Evolutionary conservation across 1,140 invertebrate species (phyloP).

Genomic region (Drosophila tsacasi): DNA sequence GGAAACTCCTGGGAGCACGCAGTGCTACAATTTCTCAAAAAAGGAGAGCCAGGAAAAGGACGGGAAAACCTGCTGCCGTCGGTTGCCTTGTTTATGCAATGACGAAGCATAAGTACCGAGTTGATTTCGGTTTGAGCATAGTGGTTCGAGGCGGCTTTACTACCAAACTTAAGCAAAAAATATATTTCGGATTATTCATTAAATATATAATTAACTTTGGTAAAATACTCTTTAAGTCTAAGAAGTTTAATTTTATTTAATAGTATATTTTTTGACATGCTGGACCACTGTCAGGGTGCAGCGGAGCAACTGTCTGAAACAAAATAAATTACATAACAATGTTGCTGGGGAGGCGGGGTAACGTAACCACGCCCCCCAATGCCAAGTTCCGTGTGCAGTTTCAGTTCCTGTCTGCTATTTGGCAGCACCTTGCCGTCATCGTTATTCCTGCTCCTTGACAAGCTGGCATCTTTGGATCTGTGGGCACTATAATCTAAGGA

Average conservation of each 20-base stretch:
- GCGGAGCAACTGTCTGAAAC: constrained; percentile 73
- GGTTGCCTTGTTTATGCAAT: constrained; percentile 65
- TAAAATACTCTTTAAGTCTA: background rate
- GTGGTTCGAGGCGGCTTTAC: background rate
- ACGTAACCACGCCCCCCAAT: constrained; percentile 12
- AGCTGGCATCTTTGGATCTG: constrained; percentile 71
- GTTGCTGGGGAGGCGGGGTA: constrained; percentile 24
- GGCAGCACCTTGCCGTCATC: constrained; percentile 64
- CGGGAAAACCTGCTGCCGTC: constrained; percentile 24
- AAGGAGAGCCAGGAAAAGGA: constrained; percentile 15
- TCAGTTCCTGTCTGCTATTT: constrained; percentile 50
- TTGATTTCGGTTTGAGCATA: constrained; percentile 41
- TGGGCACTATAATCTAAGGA: constrained; percentile 72
- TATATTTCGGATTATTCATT: background rate
- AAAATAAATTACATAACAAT: constrained; percentile 84
- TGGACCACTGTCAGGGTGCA: constrained; percentile 3
- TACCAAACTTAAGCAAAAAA: background rate
- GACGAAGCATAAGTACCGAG: constrained; percentile 80
- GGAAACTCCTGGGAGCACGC: constrained; percentile 52
- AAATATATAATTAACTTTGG: background rate
- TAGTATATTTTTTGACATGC: background rate
- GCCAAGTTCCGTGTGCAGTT: constrained; percentile 45
- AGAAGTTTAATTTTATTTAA: too few relatives aligned
- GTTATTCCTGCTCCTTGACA: constrained; percentile 53
- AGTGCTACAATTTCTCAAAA: constrained; percentile 73